phyloP scores from a whole-genome alignment of 1,140 invertebrate genomes.

The Hesperophylax magnus region DNA sequence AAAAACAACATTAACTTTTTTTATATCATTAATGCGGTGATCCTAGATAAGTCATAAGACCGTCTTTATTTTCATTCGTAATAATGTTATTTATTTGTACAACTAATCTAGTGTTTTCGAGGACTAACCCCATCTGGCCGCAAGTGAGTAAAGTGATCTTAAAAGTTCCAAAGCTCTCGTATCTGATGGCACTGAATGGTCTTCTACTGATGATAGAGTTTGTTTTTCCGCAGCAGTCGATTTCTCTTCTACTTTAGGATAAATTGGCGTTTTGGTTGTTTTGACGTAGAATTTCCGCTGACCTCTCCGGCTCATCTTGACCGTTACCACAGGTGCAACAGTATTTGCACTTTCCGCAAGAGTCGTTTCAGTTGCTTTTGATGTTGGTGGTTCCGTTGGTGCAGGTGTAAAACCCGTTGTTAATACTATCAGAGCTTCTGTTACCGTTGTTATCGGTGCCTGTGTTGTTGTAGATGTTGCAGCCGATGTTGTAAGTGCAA shows the following conservation, averaged over 20 bases:
- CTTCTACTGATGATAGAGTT: constrained; percentile 64
- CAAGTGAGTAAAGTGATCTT: constrained; percentile 85
- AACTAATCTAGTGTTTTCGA: not conserved
- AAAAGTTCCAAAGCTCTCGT: constrained; percentile 84
- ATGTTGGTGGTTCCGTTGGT: constrained; percentile 58
- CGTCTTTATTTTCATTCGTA: no score
- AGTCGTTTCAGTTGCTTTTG: constrained; percentile 29
- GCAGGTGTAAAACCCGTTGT: constrained; percentile 60
- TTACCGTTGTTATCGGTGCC: constrained; percentile 49
- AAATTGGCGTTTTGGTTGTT: constrained; percentile 49
- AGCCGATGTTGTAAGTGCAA: constrained; percentile 60
- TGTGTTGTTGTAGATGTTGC: constrained; percentile 56
- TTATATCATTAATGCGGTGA: no score
- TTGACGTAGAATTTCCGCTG: constrained; percentile 50
- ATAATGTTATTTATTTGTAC: constrained; percentile 1
- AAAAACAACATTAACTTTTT: no score
- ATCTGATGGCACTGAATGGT: constrained; percentile 73
- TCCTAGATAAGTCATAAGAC: no score
- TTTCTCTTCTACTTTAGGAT: constrained; percentile 28
- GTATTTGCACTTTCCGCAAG: constrained; percentile 59
- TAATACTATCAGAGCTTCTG: constrained; percentile 57
- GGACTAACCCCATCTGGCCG: constrained; percentile 79
- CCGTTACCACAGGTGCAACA: constrained; percentile 50
- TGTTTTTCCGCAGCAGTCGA: constrained; percentile 64
- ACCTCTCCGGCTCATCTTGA: constrained; percentile 50